Evolutionary conservation across 2,797 vertebrate species (phyloP).

Genomic region (Megalops cyprinoides): DNA sequence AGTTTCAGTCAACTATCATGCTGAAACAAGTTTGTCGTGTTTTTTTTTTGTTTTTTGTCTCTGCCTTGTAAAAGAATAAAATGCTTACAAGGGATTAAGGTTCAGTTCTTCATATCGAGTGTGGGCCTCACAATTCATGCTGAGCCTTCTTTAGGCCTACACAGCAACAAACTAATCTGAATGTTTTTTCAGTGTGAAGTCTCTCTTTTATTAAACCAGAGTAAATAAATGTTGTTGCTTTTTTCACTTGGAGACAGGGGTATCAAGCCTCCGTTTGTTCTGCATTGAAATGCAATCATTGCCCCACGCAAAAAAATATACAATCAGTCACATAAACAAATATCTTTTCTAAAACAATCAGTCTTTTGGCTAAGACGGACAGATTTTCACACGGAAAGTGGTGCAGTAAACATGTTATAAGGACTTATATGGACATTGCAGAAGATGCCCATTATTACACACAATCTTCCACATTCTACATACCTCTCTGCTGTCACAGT

Average conservation of each 20-base stretch:
- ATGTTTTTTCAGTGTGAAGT: neutral
- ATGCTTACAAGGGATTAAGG: neutral
- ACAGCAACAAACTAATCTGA: neutral
- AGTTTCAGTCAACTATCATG: neutral
- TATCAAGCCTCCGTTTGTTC: neutral
- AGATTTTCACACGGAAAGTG: neutral
- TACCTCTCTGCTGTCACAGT: conserved; percentile 53
- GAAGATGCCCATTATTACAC: no score
- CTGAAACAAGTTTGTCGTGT: neutral
- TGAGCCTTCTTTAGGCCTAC: neutral
- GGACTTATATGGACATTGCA: neutral
- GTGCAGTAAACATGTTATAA: conserved; percentile 3
- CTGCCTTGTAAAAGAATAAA: no score
- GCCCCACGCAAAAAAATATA: neutral
- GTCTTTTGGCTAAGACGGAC: conserved; percentile 2
- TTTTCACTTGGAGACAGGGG: neutral
- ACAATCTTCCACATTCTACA: conserved; percentile 43
- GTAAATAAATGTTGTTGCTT: neutral
- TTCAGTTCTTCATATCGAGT: neutral
- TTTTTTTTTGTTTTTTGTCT: neutral
- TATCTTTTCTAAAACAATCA: neutral
- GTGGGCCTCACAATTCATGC: neutral
- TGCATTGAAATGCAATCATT: neutral
- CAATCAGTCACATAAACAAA: neutral
- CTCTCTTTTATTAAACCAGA: neutral